A percentile compares a stretch with the other conserved stretches of the same genome.
These are phyloP conservation scores for Ruditapes philippinarum DNA, from an alignment of 1,140 invertebrate genomes.

Conservation along the genomic window DNA sequence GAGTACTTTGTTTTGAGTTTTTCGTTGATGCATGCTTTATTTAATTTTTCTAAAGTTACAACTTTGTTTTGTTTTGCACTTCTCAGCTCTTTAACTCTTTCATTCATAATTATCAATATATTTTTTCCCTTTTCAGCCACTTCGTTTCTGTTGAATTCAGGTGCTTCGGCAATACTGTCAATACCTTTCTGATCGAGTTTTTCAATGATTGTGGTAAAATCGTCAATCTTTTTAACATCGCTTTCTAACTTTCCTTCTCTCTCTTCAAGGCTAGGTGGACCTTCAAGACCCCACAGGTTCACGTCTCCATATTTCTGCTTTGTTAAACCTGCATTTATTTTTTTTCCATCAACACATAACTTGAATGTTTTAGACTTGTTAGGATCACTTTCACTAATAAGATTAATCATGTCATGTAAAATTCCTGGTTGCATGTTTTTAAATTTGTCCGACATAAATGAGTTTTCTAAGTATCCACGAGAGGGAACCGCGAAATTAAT, in stretches of 20 bases:
- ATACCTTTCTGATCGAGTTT: not conserved
- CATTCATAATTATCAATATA: not conserved
- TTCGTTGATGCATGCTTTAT: too few species aligned
- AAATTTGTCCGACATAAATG: not conserved
- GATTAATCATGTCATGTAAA: constrained; percentile 1
- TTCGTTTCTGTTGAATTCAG: not conserved
- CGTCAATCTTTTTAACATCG: not conserved
- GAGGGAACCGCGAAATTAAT: constrained; percentile 38
- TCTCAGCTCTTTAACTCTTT: not conserved
- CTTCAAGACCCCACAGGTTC: not conserved
- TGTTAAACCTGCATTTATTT: not conserved
- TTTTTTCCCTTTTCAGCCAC: not conserved
- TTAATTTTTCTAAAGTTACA: too few species aligned
- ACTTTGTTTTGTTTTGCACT: too few species aligned
- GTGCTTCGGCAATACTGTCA: not conserved
- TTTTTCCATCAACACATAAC: constrained; percentile 23
- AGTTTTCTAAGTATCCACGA: not conserved
- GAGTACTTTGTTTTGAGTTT: too few species aligned
- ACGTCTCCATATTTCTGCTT: not conserved
- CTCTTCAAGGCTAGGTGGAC: not conserved
- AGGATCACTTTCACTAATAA: too few species aligned
- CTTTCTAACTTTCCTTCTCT: not conserved
- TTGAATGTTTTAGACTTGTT: too few species aligned
- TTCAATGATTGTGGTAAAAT: not conserved
- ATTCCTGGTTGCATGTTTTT: not conserved